phyloP scores from a whole-genome alignment of 2,797 vertebrate genomes.

The Gymnopithys bicolor region DNA sequence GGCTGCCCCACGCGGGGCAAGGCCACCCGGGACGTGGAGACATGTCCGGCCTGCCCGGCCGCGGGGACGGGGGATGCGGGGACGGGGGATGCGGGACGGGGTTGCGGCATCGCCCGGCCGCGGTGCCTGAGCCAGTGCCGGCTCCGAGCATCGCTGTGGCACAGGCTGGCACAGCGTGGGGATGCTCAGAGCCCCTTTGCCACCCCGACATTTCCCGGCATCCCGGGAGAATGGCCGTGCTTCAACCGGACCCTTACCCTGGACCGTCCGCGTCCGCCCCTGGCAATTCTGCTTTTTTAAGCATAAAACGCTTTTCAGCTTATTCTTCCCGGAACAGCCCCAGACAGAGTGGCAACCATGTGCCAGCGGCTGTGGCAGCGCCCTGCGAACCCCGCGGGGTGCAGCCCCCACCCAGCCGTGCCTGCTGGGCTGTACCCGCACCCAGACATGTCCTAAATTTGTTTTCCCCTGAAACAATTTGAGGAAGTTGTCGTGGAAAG shows the following conservation, averaged over 20 bases:
- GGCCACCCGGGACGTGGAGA: rapidly evolving
- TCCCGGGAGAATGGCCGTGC: rapidly evolving
- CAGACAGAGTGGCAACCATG: rapidly evolving
- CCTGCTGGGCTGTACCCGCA: background rate
- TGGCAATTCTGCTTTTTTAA: conserved; percentile 11
- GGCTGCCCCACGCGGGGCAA: background rate
- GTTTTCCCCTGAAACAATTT: background rate
- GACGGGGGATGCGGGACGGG: rapidly evolving
- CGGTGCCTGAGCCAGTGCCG: rapidly evolving
- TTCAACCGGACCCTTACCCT: rapidly evolving
- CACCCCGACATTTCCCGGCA: rapidly evolving
- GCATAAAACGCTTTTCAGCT: background rate
- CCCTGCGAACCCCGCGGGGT: rapidly evolving
- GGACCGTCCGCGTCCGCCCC: rapidly evolving
- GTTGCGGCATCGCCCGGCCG: rapidly evolving
- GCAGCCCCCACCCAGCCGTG: background rate
- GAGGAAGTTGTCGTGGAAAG: conserved; percentile 23
- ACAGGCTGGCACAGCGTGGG: background rate
- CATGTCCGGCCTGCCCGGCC: background rate
- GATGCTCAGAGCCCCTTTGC: background rate
- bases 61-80: background rate
- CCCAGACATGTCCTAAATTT: background rate
- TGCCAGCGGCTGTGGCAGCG: rapidly evolving
- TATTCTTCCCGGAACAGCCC: rapidly evolving
- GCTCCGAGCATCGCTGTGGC: background rate